These are phyloP conservation scores for Diplogasteroides magnus DNA, from an alignment of 1,140 invertebrate genomes.

Conservation along the genomic window DNA sequence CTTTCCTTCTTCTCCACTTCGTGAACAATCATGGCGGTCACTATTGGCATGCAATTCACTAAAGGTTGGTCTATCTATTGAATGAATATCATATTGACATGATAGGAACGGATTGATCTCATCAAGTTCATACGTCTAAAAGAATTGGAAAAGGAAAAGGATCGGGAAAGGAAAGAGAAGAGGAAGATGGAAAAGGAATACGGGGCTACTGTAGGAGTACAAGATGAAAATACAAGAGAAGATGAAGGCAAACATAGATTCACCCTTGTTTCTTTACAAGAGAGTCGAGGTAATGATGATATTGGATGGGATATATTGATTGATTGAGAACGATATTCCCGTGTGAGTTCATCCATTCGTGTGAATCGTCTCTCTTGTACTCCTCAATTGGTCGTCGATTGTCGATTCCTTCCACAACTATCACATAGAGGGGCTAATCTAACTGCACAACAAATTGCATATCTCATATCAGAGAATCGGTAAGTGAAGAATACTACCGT, in stretches of 20 bases:
- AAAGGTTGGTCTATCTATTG: neutral
- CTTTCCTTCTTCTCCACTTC: neutral
- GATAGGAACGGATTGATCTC: neutral
- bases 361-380: too few relatives aligned
- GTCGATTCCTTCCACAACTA: neutral
- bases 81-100: neutral
- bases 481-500: neutral
- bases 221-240: too few relatives aligned
- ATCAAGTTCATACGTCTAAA: neutral
- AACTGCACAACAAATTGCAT: neutral
- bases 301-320: too few relatives aligned
- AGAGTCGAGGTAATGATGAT: too few relatives aligned
- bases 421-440: neutral
- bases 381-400: neutral
- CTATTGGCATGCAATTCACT: neutral
- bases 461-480: neutral
- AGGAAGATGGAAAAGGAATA: neutral
- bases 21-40: neutral
- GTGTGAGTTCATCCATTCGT: too few relatives aligned
- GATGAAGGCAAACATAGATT: too few relatives aligned
- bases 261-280: too few relatives aligned
- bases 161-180: neutral
- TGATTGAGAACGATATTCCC: too few relatives aligned
- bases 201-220: too few relatives aligned
- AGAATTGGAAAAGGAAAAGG: neutral